Evolutionary conservation across 2,797 vertebrate species (phyloP).

Genomic region (Macropus fuliginosus): DNA sequence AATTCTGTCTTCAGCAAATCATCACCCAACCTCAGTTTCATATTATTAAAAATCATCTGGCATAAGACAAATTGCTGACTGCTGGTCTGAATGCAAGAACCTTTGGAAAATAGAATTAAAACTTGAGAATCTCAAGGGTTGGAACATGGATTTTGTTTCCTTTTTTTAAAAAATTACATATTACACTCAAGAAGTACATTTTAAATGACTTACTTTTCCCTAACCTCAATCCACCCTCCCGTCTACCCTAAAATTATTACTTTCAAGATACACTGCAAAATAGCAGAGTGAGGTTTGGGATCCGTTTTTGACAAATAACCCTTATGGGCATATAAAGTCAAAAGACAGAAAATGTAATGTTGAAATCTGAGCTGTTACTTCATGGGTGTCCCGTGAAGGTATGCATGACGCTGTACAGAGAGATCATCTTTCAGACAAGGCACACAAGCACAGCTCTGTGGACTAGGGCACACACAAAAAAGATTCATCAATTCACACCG

Average conservation of each 20-base stretch:
- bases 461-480: conserved; percentile 71
- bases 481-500: conserved; percentile 62
- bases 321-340: conserved; percentile 78
- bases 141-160: conserved; percentile 54
- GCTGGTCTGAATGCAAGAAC: conserved; percentile 16
- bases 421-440: conserved; percentile 77
- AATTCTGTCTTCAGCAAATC: not conserved
- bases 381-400: conserved; percentile 81
- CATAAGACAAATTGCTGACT: not conserved
- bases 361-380: conserved; percentile 82
- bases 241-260: conserved; percentile 51
- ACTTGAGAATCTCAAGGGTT: conserved; percentile 60
- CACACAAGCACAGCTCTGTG: conserved; percentile 71
- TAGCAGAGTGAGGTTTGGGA: conserved; percentile 71
- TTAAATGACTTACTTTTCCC: conserved; percentile 66
- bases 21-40: not conserved
- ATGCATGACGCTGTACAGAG: conserved; percentile 77
- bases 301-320: conserved; percentile 78
- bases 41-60: not conserved
- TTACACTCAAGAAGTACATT: conserved; percentile 80
- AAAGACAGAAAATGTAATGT: conserved; percentile 80
- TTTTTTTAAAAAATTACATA: conserved; percentile 67
- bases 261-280: conserved; percentile 70
- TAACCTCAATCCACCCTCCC: conserved; percentile 54
- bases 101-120: conserved; percentile 62